phyloP scores from a whole-genome alignment of 1,140 invertebrate species.

The Drosophila grimshawi region DNA sequence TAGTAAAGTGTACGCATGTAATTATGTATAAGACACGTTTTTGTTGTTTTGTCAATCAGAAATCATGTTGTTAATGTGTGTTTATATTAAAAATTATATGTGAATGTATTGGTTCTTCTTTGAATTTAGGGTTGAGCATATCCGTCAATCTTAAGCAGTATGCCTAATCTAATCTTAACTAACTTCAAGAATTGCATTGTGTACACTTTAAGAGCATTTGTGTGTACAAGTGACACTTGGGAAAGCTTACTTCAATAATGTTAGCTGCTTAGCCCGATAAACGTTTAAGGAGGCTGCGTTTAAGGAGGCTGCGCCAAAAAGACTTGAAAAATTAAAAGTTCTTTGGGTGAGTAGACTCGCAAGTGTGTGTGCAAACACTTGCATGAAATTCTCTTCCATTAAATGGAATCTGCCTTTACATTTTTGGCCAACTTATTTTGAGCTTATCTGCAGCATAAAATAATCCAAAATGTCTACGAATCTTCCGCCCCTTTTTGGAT shows the following conservation, averaged over 20 bases:
- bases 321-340: not conserved
- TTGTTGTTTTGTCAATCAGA: no score
- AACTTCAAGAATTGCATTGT: no score
- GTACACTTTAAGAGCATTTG: not conserved
- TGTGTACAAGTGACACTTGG: no score
- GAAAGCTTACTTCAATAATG: not conserved
- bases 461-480: conserved; percentile 21
- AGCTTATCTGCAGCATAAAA: conserved; percentile 12
- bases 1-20: no score
- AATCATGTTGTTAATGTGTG: no score
- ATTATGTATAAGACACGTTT: no score
- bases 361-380: not conserved
- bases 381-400: not conserved
- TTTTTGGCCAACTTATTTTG: conserved; percentile 16
- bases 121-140: no score
- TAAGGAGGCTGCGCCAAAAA: not conserved
- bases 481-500: conserved; percentile 11
- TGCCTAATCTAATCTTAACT: no score
- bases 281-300: no score
- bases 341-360: not conserved
- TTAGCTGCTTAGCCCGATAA: not conserved
- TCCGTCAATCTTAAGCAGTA: no score
- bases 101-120: no score
- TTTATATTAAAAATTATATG: no score
- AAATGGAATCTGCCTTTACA: not conserved